phyloP scores from a whole-genome alignment of 2,113 vertebrate genomes.

The Tonatia bakeri region DNA sequence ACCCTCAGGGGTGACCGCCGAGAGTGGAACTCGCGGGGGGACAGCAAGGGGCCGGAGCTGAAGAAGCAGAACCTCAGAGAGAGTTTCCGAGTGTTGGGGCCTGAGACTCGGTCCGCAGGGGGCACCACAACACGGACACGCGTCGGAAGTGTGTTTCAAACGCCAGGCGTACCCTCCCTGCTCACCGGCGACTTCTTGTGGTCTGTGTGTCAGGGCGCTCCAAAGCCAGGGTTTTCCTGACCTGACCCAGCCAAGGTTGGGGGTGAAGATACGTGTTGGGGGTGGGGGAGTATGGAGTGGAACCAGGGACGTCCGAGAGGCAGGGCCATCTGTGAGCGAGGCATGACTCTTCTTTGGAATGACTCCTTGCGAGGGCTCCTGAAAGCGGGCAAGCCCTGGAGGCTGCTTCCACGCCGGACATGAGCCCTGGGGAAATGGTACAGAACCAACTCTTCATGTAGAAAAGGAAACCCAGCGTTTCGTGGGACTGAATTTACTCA shows the following conservation, averaged over 20 bases:
- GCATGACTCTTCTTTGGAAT: background rate
- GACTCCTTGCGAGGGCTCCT: background rate
- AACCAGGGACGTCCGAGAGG: too few species aligned
- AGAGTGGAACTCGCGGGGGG: background rate
- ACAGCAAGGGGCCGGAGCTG: background rate
- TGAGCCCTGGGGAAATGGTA: background rate
- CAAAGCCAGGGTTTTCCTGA: too few species aligned
- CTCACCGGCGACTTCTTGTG: background rate
- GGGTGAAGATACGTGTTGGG: background rate
- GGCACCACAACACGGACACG: fast-evolving
- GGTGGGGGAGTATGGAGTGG: background rate
- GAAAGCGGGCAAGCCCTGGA: fast-evolving
- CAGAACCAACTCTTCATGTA: background rate
- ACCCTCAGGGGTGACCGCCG: background rate
- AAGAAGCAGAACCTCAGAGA: background rate
- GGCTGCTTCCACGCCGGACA: background rate
- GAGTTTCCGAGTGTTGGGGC: fast-evolving
- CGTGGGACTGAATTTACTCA: background rate
- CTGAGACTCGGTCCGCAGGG: background rate
- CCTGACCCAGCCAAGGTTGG: background rate
- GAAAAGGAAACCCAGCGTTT: background rate
- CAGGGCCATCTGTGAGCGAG: too few species aligned
- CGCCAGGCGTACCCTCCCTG: background rate
- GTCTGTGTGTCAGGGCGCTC: too few species aligned
- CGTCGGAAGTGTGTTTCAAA: background rate